Base-by-base conservation (phyloP, 2,888 invertebrate genomes). In the Leptopilina myrica region DNA sequence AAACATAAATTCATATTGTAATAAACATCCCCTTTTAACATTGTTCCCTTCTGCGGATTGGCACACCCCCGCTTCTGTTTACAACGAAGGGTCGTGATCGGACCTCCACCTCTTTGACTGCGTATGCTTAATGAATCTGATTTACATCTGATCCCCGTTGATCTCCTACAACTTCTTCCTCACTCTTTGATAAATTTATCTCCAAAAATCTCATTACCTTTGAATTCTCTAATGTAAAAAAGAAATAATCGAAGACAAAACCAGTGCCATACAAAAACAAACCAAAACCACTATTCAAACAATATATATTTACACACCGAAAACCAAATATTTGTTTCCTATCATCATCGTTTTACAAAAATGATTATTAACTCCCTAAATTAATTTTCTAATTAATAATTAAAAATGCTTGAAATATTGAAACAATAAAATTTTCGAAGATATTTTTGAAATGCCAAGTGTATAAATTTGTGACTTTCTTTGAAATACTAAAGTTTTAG, bases 81-180 rank as follows among this genome's bases (percentile, higher is more conserved):
- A 78, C 82, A 81, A 77, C 76, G 73, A 76, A 64, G 80, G 66
- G 78, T 67, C 77, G 46, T 73, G 73, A 66, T 64, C 69, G 80
- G 14, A 64, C 53, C 73, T 43, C 56, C 79, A 80, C 76, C 77
- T 76, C 79, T 78, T 11, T 78, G 75, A 78, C 78, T 80, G 20
- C n/a, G n/a, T 20, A 43, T 43, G 82, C 80, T 84, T 81, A 81
- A 91, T 91, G 91, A 91, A 90, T 90, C 89, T 89, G 87, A 91
- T 91, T 91, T 91, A 89, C 91, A 91, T 91, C 89, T 88, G 90
- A 91, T 90, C 90, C 90, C 85, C 80, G 84, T 86, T 88, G 89
- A 90, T 90, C 88, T 87, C 20, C 33, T 33, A 64, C 49, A 49
- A 11, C 40, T 64, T 33, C 12, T 33, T 33, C 12, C 33, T 69